Evolutionary conservation across 1,140 invertebrate genomes (phyloP).

Genomic region (Drosophila lini): DNA sequence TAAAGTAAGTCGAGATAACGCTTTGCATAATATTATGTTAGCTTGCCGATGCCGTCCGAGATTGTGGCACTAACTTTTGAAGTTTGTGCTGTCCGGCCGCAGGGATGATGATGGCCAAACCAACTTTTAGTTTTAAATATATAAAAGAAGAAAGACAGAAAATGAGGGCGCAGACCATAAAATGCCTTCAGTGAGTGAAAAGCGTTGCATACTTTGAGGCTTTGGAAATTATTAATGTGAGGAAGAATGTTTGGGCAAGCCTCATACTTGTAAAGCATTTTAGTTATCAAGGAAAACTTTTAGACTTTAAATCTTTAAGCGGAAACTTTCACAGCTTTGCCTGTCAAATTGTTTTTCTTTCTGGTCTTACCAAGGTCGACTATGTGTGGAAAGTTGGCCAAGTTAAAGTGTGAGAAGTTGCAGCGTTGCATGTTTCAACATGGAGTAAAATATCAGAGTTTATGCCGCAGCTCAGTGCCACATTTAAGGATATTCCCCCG

Average conservation of each 20-base stretch:
- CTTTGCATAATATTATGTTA: conserved; percentile 12
- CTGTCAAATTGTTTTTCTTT: neutral
- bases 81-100: neutral
- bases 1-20: conserved; percentile 28
- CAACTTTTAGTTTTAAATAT: conserved; percentile 10
- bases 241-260: neutral
- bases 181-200: neutral
- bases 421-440: conserved; percentile 1
- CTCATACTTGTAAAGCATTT: neutral
- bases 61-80: conserved; percentile 10
- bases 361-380: neutral
- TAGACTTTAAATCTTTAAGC: neutral
- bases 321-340: neutral
- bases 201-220: neutral
- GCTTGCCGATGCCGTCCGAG: neutral
- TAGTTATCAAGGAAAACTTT: neutral
- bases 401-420: neutral
- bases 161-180: neutral
- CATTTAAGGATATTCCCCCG: neutral
- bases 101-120: neutral
- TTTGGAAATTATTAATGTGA: neutral
- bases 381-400: neutral
- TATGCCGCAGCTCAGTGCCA: neutral
- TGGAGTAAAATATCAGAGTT: neutral
- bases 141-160: neutral